phyloP scores from a whole-genome alignment of 2,888 invertebrate genomes.

The Lasioglossum pauxillum region DNA sequence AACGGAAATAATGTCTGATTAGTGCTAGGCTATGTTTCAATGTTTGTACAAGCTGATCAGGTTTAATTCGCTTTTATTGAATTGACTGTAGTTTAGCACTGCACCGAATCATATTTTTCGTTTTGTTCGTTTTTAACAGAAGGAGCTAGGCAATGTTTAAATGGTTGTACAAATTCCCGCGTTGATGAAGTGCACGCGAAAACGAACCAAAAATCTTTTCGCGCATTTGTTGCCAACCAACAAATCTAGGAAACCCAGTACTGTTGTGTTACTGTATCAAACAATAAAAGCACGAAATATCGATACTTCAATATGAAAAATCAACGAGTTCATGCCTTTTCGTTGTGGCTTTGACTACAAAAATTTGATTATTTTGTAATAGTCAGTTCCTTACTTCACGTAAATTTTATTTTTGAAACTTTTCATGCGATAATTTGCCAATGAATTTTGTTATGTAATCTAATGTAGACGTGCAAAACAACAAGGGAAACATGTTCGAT shows the following conservation, averaged over 20 bases:
- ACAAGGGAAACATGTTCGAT: background rate
- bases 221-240: background rate
- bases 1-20: background rate
- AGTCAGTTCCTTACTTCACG: too few relatives aligned
- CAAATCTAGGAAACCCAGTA: background rate
- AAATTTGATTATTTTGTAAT: background rate
- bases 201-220: background rate
- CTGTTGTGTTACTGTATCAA: background rate
- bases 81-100: too few relatives aligned
- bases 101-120: too few relatives aligned
- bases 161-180: too few relatives aligned
- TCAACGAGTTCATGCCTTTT: background rate
- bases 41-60: background rate
- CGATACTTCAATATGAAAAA: background rate
- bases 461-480: background rate
- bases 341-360: background rate
- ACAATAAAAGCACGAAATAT: background rate
- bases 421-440: background rate
- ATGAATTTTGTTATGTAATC: background rate
- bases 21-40: too few relatives aligned
- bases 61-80: background rate
- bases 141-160: too few relatives aligned
- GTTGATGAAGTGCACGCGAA: background rate
- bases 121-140: too few relatives aligned
- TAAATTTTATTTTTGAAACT: too few relatives aligned